Evolutionary conservation across 2,113 vertebrate genomes (phyloP), one percentile per base, ranked within the genome.

Genomic region (Callaeas wilsoni): DNA sequence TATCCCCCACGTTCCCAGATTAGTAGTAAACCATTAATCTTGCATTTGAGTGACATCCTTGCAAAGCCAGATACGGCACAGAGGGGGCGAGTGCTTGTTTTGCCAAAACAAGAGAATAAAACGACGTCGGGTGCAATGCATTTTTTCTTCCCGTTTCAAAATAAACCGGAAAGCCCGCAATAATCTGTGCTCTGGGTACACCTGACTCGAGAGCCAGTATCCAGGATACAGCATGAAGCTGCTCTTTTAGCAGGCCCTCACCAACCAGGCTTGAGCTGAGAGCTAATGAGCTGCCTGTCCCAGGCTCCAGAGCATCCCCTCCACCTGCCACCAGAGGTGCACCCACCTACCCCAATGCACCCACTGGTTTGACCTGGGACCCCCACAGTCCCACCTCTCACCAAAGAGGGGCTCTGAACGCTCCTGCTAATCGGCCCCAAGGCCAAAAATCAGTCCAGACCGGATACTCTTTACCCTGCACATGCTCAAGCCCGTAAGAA

Each of bases 201-300:
- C 96, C 98, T 97, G 97, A 97, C 97, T 97, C 10, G 30, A 96
- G 96, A 96, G 93, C 95, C 39, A 89, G 98, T 98, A 98, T 98
- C 98, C 98, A 98, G 98, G 98, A 99, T 98, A 98, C 98, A 94
- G 97, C 98, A 98, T 98, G 98, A 97, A 98, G 96, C 97, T 94
- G 98, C 96, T 97, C 97, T 97, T 97, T 98, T 97, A 96, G 87
- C 96, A 91, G 96, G 95, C 92, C 97, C 91, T 95, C 94, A 84
- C 97, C 96, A 96, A 97, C 95, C 95, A 98, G 93, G 87, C 94
- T 93, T 52, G 90, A 93, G 97, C 91, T 46, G 91, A 73, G 96
- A 97, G 94, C 95, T 98, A 98, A 98, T 94, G 96, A 98, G 96
- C 92, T 94, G 97, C 93, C 95, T 37, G 77, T 95, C 97, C 97